Evolutionary conservation across 2,797 vertebrate genomes (phyloP).

Genomic region (Bovichtus variegatus): DNA sequence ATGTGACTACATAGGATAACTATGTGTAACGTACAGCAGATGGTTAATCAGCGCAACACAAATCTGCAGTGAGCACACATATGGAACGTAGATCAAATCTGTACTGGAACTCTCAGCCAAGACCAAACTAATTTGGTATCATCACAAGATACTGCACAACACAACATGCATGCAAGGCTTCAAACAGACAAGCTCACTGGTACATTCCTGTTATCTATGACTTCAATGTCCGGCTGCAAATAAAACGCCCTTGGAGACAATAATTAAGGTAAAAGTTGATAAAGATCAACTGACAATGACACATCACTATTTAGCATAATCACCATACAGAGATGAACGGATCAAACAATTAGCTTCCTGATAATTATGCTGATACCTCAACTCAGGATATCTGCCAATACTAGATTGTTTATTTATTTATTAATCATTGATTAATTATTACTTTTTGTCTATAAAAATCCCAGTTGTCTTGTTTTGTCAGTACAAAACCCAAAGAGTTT

Average conservation of each 20-base stretch:
- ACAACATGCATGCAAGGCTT: neutral
- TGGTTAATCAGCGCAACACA: constrained; percentile 20
- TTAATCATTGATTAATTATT: too few species aligned
- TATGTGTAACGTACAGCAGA: constrained; percentile 16
- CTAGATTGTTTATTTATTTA: too few species aligned
- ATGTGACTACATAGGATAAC: constrained; percentile 15
- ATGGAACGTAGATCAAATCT: constrained; percentile 11
- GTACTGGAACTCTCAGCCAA: constrained; percentile 1
- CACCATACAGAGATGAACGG: neutral
- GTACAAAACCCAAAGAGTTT: too few species aligned
- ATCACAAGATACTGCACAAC: constrained; percentile 5
- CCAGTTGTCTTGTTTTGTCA: too few species aligned
- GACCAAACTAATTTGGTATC: constrained; percentile 18
- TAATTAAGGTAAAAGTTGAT: neutral
- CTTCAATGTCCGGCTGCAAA: neutral
- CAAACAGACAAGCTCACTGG: neutral
- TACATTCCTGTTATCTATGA: neutral
- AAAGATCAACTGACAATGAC: neutral
- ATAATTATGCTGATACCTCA: neutral
- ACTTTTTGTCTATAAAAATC: too few species aligned
- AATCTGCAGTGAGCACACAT: constrained; percentile 7
- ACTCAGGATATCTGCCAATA: neutral
- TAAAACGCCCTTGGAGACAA: neutral
- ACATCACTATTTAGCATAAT: neutral
- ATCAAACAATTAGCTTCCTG: neutral